A percentile compares a stretch with the other conserved stretches of the same genome.
Evolutionary conservation across 2,888 invertebrate genomes (phyloP).

Genomic region (Apamea sordens): DNA sequence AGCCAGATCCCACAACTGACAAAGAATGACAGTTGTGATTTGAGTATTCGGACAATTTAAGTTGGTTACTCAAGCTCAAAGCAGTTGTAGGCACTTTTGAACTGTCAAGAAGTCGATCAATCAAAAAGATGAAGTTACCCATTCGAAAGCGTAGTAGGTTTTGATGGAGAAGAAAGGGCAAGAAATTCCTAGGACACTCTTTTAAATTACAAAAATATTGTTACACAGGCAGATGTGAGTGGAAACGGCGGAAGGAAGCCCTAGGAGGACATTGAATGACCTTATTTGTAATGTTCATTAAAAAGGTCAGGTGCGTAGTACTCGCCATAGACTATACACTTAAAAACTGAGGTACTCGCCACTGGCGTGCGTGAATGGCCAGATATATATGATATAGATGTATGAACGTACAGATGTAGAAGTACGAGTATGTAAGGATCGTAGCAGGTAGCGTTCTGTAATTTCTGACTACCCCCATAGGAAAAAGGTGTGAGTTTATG

Average conservation of each 20-base stretch:
- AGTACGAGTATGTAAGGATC: not conserved
- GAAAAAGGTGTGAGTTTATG: too few species aligned
- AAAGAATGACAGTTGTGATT: not conserved
- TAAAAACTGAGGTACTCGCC: too few species aligned
- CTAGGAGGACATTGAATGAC: not conserved
- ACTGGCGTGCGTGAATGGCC: too few species aligned
- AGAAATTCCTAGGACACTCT: not conserved
- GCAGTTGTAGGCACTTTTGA: not conserved
- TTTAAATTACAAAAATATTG: not conserved
- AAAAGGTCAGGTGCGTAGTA: not conserved
- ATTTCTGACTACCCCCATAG: not conserved
- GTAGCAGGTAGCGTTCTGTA: not conserved
- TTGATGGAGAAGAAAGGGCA: not conserved
- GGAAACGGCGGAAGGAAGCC: not conserved
- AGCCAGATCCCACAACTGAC: not conserved
- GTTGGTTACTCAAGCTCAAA: not conserved
- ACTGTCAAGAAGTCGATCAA: not conserved
- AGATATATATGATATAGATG: too few species aligned
- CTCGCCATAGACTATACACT: too few species aligned
- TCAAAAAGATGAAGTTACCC: too few species aligned
- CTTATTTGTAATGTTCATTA: not conserved
- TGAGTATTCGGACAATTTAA: not conserved
- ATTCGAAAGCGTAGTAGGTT: not conserved
- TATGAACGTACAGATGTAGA: too few species aligned
- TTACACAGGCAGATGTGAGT: not conserved